Conservation (phyloP, 2,113 vertebrate genomes). For the Rattus rattus region DNA sequence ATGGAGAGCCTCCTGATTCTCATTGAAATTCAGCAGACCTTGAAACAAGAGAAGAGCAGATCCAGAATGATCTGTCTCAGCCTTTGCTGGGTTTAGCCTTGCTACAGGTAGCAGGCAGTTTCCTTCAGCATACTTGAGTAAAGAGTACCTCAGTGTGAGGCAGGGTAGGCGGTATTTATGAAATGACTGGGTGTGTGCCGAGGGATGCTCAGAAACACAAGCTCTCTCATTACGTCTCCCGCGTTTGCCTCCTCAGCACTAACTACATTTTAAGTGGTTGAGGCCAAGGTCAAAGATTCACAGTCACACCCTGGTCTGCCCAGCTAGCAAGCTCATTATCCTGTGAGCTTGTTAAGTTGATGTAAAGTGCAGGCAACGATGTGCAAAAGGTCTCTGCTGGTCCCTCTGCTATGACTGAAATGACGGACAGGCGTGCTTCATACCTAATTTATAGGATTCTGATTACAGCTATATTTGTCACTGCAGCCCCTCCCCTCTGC, state of each 20-base stretch:
- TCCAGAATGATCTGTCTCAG: background rate
- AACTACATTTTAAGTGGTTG: background rate
- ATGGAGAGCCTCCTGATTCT: background rate
- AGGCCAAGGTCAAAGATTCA: background rate
- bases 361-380: background rate
- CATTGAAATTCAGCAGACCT: background rate
- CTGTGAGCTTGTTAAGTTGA: background rate
- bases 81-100: background rate
- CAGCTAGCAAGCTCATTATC: background rate
- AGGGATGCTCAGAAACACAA: background rate
- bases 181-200: background rate
- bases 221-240: background rate
- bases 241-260: background rate
- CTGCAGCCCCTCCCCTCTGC: background rate
- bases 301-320: background rate
- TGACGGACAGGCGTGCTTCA: constrained; percentile 39
- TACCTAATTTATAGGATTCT: constrained; percentile 60
- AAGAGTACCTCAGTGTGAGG: background rate
- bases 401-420: constrained; percentile 10
- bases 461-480: constrained; percentile 24
- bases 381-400: background rate
- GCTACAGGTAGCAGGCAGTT: background rate
- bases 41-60: background rate
- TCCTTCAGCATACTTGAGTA: background rate
- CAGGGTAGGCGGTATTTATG: background rate